Evolutionary conservation across 2,113 vertebrate species (phyloP).

Genomic region (Piprites chloris): DNA sequence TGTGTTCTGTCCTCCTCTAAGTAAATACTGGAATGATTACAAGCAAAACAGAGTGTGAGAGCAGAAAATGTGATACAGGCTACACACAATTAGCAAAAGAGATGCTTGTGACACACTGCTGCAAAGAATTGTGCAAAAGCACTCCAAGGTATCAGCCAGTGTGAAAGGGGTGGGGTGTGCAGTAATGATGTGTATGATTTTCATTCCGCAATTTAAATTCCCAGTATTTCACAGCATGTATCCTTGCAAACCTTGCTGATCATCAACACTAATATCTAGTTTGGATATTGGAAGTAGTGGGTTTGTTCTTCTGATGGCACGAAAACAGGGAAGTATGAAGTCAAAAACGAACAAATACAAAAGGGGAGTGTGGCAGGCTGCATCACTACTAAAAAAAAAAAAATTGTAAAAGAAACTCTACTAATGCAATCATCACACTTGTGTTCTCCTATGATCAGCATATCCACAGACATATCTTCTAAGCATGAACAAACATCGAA

Average conservation of each 20-base stretch:
- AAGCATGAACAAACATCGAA: neutral
- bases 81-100: constrained; percentile 14
- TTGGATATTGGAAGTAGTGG: neutral
- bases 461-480: neutral
- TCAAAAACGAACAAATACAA: constrained; percentile 18
- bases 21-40: constrained; percentile 46
- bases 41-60: constrained; percentile 21
- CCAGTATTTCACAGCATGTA: neutral
- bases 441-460: neutral
- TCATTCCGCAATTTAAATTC: neutral
- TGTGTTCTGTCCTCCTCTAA: constrained; percentile 32
- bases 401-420: neutral
- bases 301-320: neutral
- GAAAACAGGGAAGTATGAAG: constrained; percentile 10
- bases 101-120: neutral
- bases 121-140: neutral
- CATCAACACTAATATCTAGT: neutral
- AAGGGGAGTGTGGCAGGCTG: neutral
- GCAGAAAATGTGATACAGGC: neutral
- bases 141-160: neutral
- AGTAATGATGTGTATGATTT: neutral
- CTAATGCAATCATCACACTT: neutral
- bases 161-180: neutral
- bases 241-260: neutral
- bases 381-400: no score